Percentiles rank a stretch among this genome's conserved stretches.
Conservation (phyloP, 2,113 vertebrate genomes). For the Chloropsis hardwickii region DNA sequence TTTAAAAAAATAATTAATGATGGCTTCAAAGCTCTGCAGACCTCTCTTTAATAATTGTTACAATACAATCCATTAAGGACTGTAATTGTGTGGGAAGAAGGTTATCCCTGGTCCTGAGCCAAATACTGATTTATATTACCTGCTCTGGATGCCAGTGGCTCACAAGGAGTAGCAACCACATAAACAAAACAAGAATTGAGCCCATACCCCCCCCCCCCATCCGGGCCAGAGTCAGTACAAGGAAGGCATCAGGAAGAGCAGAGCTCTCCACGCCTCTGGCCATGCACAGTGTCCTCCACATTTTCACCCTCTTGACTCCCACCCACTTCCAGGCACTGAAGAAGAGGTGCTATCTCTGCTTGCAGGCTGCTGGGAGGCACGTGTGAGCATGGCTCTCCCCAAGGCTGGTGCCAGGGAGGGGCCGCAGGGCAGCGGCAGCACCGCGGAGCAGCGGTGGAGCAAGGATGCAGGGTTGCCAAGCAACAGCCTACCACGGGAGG, state of each 20-base stretch:
- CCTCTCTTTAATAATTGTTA: slow-evolving; percentile 12
- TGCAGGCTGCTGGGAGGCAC: neutral
- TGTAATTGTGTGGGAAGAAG: slow-evolving; percentile 4
- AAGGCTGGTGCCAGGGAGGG: neutral
- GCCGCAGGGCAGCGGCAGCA: neutral
- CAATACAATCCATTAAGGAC: neutral
- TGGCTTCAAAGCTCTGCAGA: neutral
- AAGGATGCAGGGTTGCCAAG: slow-evolving; percentile 56
- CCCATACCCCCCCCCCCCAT: neutral
- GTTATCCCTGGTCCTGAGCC: slow-evolving; percentile 20
- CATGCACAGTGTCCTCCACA: rapidly evolving
- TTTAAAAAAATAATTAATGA: neutral
- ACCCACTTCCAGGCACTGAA: neutral
- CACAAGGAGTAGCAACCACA: neutral
- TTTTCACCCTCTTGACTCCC: neutral
- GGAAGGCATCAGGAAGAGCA: neutral
- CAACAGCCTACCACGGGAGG: neutral
- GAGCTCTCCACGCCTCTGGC: neutral
- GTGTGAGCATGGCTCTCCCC: neutral
- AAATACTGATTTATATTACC: neutral
- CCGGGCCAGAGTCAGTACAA: neutral
- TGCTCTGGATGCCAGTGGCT: neutral
- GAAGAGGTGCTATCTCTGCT: neutral
- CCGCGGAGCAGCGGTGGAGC: neutral
- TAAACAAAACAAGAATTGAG: neutral